Evolutionary conservation across 2,113 vertebrate species (phyloP).

Genomic region (Chaetorhynchus papuensis): DNA sequence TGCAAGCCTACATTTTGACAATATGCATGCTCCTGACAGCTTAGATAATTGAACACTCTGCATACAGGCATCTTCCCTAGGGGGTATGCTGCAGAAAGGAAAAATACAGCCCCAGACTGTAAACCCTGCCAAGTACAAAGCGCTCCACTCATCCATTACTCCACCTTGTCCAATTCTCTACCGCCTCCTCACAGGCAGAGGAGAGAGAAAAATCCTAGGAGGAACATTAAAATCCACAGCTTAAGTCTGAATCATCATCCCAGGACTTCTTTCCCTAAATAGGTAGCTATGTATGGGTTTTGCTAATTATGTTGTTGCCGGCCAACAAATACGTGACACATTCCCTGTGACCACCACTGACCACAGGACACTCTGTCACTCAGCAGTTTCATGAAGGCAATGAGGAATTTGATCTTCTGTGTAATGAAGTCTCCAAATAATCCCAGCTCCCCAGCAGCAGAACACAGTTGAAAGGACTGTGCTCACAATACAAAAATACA

Average conservation of each 20-base stretch:
- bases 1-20: background rate
- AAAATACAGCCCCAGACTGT: slow-evolving; percentile 3
- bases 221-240: background rate
- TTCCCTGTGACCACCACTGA: background rate
- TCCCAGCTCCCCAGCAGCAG: background rate
- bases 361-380: background rate
- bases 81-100: slow-evolving; percentile 4
- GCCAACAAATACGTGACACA: background rate
- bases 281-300: background rate
- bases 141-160: background rate
- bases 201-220: background rate
- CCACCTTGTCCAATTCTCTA: background rate
- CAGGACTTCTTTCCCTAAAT: background rate
- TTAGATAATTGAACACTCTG: slow-evolving; percentile 12
- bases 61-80: slow-evolving; percentile 16
- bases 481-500: background rate
- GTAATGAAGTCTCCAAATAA: background rate
- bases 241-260: background rate
- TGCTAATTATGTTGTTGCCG: background rate
- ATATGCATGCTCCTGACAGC: background rate
- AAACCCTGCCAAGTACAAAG: slow-evolving; percentile 17
- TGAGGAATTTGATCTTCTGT: background rate
- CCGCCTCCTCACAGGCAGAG: background rate
- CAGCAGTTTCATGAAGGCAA: background rate
- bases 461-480: background rate